These are phyloP conservation scores for Nomada goodeniana DNA, from an alignment of 2,888 invertebrate genomes.

Conservation along the genomic window DNA sequence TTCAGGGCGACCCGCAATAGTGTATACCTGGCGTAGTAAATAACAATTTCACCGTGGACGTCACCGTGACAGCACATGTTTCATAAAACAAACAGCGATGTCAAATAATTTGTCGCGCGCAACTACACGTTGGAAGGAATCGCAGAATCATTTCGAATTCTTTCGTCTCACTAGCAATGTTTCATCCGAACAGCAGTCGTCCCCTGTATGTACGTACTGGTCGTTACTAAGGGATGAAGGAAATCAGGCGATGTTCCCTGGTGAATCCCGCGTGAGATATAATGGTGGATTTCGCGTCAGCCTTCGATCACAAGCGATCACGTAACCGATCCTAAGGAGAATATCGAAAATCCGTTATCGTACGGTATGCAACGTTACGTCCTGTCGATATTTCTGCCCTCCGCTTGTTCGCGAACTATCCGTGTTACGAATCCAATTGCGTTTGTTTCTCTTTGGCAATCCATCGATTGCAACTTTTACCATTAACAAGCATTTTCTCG, in stretches of 20 bases:
- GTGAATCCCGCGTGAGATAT: slow-evolving; percentile 37
- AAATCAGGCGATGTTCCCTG: slow-evolving; percentile 40
- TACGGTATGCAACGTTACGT: slow-evolving; percentile 43
- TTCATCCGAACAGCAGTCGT: slow-evolving; percentile 15
- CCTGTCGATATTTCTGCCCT: slow-evolving; percentile 7
- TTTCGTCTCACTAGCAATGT: slow-evolving; percentile 43
- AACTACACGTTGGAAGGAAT: too few species aligned
- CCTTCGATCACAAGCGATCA: slow-evolving; percentile 66
- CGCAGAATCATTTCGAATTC: background rate
- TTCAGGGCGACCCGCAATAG: too few species aligned
- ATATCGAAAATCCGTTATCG: slow-evolving; percentile 68
- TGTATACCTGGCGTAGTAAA: too few species aligned
- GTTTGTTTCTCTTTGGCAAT: slow-evolving; percentile 47
- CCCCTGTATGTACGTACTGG: slow-evolving; percentile 5
- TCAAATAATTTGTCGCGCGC: too few species aligned
- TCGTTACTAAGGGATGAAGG: slow-evolving; percentile 46
- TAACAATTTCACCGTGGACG: too few species aligned
- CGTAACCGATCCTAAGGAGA: slow-evolving; percentile 62
- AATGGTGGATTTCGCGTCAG: slow-evolving; percentile 55
- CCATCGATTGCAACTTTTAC: slow-evolving; percentile 58
- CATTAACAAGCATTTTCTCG: slow-evolving; percentile 56
- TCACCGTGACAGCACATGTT: too few species aligned
- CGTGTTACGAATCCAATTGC: slow-evolving; percentile 4
- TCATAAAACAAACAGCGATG: too few species aligned
- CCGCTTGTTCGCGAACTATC: background rate